Evolutionary conservation across 1,140 invertebrate genomes (phyloP).

Genomic region (Aleiodes sp.): DNA sequence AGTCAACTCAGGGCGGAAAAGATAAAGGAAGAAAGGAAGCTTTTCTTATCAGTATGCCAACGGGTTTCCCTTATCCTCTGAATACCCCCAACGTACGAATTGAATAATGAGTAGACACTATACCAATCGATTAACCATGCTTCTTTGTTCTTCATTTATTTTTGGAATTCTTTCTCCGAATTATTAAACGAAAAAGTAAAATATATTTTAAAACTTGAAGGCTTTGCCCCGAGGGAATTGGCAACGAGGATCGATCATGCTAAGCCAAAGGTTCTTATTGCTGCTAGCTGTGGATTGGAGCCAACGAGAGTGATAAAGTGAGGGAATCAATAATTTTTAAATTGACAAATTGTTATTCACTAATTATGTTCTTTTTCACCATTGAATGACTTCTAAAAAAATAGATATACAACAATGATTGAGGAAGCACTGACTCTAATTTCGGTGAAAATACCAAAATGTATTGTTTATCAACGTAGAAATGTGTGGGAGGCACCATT

Average conservation of each 20-base stretch:
- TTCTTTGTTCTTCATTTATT: conserved; percentile 10
- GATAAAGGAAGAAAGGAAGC: conserved; percentile 23
- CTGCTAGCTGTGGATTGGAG: conserved; percentile 90
- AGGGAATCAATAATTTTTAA: neutral
- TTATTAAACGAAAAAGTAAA: neutral
- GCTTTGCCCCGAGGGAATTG: conserved; percentile 89
- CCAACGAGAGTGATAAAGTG: conserved; percentile 83
- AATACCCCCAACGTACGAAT: conserved; percentile 23
- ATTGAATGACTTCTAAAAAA: neutral
- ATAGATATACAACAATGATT: conserved; percentile 86
- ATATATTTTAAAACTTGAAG: conserved; percentile 58
- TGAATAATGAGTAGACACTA: conserved; percentile 35
- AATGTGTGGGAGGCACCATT: conserved; percentile 73
- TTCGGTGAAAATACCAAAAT: conserved; percentile 74
- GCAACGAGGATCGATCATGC: conserved; percentile 87
- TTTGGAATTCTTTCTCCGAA: neutral
- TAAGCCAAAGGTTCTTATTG: conserved; percentile 86
- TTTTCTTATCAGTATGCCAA: conserved; percentile 35
- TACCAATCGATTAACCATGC: neutral
- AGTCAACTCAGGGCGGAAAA: conserved; percentile 21
- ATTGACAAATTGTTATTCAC: neutral
- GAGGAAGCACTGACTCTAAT: conserved; percentile 84
- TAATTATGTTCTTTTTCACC: neutral
- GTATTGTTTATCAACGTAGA: conserved; percentile 83
- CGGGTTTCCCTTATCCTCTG: neutral